Base-by-base conservation (phyloP, 2,888 invertebrate genomes). In the Andrena bucephala region DNA sequence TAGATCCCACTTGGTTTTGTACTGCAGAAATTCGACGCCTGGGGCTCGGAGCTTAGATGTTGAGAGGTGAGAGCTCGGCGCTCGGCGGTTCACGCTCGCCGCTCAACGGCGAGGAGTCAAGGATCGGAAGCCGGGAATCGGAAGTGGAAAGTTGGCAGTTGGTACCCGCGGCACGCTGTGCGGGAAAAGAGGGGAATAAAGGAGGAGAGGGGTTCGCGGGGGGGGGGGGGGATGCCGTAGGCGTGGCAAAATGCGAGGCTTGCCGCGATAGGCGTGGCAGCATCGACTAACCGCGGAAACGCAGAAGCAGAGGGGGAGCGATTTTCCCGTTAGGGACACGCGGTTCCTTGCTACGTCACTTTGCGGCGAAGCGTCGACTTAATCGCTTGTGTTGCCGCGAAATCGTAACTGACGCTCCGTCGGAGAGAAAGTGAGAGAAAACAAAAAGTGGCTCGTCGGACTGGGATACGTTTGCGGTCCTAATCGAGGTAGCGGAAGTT, bases 331-430 rank as follows among this genome's bases (percentile, higher is more conserved):
- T 27, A 76, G 71, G 81, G 74, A 89, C 89, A 89, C 86, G 89
- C 89, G 89, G 89, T 90, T 84, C 82, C 73, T 77, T 83, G 84
- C 87, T 84, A 87, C 85, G 87, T 91, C 92, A 92, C 90, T 92
- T 91, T 88, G 90, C 89, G 89, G 88, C 89, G 87, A 89, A 90
- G 89, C 91, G 89, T 87, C 89, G 89, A 84, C 78, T 75, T 83
- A 87, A 85, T 84, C 83, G 86, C 85, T 89, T 77, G 84, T 83
- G 71, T 75, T 62, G 81, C 63, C 81, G 71, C 68, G 68, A 79
- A 81, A 81, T 81, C 81, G 63, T 50, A 73, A 68, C 20, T 67
- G 36, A 63, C 33, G 48, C 31, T 63, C 29, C 54, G 50, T 74
- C 42, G 27, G 42, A 4, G 16, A 16, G 42, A 42, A 16, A 42